Percentiles rank a stretch among this genome's conserved stretches.
Evolutionary conservation across 2,888 invertebrate species (phyloP).

Genomic region (Adineta ricciae): DNA sequence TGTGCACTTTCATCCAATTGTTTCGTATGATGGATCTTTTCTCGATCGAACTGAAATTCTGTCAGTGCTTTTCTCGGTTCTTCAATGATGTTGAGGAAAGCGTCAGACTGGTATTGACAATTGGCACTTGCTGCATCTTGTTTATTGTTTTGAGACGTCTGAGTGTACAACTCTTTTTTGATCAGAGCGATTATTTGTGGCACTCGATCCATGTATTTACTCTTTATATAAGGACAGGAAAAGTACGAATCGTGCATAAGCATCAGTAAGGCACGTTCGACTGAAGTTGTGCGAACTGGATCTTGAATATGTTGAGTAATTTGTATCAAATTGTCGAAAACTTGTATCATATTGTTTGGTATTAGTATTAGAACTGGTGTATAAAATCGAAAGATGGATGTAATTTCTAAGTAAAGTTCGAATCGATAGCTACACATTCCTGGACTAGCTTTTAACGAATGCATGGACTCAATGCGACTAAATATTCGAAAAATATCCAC

Average conservation of each 20-base stretch:
- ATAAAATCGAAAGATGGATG: neutral
- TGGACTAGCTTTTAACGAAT: neutral
- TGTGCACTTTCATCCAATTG: conserved; percentile 17
- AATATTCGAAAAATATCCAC: neutral
- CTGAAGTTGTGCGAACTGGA: neutral
- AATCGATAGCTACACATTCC: neutral
- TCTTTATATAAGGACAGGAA: conserved; percentile 15
- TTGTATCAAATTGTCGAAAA: conserved; percentile 6
- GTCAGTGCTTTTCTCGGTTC: conserved; percentile 4
- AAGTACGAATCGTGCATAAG: conserved; percentile 20
- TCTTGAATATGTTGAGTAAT: neutral
- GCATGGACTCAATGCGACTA: conserved; percentile 13
- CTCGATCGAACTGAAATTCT: neutral
- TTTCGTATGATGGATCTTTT: neutral
- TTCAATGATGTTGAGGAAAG: neutral
- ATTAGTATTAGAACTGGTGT: conserved; percentile 14
- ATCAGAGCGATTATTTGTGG: neutral
- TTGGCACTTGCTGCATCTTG: neutral
- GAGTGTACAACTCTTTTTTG: conserved; percentile 1
- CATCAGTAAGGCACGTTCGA: conserved; percentile 7
- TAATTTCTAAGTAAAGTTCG: conserved; percentile 3
- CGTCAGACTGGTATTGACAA: neutral
- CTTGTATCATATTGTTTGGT: conserved; percentile 22
- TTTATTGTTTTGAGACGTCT: conserved; percentile 15
- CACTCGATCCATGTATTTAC: neutral